phyloP scores from a whole-genome alignment of 2,888 invertebrate species.

The Ophonus ardosiacus region DNA sequence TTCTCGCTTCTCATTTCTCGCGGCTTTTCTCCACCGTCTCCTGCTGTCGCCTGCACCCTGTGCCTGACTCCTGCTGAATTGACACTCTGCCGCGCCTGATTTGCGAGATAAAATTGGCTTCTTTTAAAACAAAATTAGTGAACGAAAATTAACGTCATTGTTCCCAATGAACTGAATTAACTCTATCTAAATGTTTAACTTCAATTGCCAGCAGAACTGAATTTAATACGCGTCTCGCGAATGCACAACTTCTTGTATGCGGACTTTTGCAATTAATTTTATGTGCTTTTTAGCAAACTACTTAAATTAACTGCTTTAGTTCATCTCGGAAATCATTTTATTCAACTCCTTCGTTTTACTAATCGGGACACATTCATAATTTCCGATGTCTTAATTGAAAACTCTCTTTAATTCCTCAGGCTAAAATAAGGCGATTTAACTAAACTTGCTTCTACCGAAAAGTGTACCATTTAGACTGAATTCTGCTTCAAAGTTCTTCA shows the following conservation, averaged over 20 bases:
- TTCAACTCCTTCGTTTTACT: conserved; percentile 27
- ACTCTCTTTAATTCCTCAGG: conserved; percentile 15
- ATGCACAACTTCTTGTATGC: conserved; percentile 22
- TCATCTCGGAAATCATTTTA: conserved; percentile 33
- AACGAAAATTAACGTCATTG: conserved; percentile 61
- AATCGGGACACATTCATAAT: conserved; percentile 20
- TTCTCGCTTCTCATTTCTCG: conserved; percentile 8
- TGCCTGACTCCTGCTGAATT: conserved; percentile 50
- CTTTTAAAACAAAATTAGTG: conserved; percentile 60
- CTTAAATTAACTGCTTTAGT: conserved; percentile 39
- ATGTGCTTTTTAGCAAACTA: conserved; percentile 51
- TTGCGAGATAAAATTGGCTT: conserved; percentile 62
- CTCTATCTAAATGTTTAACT: conserved; percentile 62
- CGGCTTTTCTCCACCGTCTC: background rate
- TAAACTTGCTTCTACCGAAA: too few species aligned
- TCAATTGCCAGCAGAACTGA: conserved; percentile 47
- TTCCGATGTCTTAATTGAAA: conserved; percentile 23
- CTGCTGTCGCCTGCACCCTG: background rate
- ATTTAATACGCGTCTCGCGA: conserved; percentile 30
- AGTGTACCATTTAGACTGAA: too few species aligned
- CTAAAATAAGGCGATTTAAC: too few species aligned
- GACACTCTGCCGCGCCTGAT: conserved; percentile 54
- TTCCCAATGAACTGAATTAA: conserved; percentile 59
- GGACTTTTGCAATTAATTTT: conserved; percentile 48
- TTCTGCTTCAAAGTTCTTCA: too few species aligned